Base-by-base conservation (phyloP, 2,113 vertebrate genomes). In the Sceloporus undulatus region DNA sequence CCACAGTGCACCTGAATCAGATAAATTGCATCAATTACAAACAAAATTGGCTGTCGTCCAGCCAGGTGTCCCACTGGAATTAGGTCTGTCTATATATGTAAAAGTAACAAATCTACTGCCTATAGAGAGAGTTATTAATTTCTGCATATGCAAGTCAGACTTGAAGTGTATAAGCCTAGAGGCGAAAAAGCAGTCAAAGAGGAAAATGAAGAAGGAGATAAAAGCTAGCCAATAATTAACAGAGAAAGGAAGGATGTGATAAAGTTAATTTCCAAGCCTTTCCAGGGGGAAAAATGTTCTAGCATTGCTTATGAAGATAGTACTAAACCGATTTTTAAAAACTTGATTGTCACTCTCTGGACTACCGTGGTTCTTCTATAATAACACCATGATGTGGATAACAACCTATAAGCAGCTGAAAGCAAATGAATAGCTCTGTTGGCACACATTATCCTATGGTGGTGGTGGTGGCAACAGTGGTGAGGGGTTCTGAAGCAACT, bases 1-100 rank as follows among this genome's bases (percentile, higher is more conserved):
- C 99, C 99, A 99, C 98, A 99, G 97, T 97, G 98, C 97, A 98
- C 98, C 99, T 99, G 94, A 96, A 97, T 97, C 96, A 92, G 97
- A 97, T 97, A 97, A 97, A 97, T 97, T 93, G 96, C 95, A 97
- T 96, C 94, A 94, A 95, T 97, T 97, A 97, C 87, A 97, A 96
- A 96, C 95, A 95, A 84, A 96, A 82, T 91, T 94, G 84, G 93
- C 91, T 89, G 91, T 94, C 94, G 95, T 89, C 92, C 93, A 94
- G 92, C 23, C 94, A 94, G 92, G 95, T 74, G 90, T 76, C 89
- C 92, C 94, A 52, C 18, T 92, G 93, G 85, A 93, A 92, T 83
- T 11, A 54, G 87, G 80, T 19, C 10, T 85, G 87, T 54, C 68
- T 89, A 88, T 38, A 90, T 38, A 90, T 40, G 11, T 88, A 94